phyloP scores from a whole-genome alignment of 2,888 invertebrate species.

The Drosophila tripunctata region DNA sequence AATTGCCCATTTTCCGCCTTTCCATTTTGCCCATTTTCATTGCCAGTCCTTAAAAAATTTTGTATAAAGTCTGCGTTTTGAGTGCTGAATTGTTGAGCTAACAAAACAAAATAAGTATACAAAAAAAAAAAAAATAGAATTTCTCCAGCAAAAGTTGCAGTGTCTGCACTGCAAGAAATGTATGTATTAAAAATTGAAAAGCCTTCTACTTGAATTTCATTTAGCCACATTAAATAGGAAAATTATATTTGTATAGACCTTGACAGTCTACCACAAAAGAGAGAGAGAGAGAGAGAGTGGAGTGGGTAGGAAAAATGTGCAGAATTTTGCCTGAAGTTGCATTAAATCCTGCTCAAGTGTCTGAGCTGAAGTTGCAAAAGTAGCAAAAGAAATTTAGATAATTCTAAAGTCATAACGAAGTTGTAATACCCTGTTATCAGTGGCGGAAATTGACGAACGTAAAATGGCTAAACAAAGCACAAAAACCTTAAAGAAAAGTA shows the following conservation, averaged over 20 bases:
- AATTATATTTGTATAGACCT: slow-evolving; percentile 51
- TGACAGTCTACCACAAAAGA: not conserved
- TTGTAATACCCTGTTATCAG: not conserved
- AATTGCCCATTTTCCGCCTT: slow-evolving; percentile 9
- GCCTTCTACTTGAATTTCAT: slow-evolving; percentile 65
- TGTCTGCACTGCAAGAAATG: slow-evolving; percentile 53
- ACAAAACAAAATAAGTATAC: slow-evolving; percentile 40
- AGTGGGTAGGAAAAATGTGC: not conserved
- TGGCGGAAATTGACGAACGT: no score
- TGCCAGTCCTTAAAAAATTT: slow-evolving; percentile 30
- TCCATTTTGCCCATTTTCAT: slow-evolving; percentile 18
- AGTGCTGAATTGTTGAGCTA: slow-evolving; percentile 51
- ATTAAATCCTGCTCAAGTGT: slow-evolving; percentile 61
- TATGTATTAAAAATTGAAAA: no score
- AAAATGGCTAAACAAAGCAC: no score
- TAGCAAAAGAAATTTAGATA: slow-evolving; percentile 26
- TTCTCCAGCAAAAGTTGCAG: slow-evolving; percentile 20
- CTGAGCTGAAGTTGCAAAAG: slow-evolving; percentile 24
- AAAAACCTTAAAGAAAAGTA: no score
- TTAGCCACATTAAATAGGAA: slow-evolving; percentile 50
- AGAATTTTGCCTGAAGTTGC: slow-evolving; percentile 6
- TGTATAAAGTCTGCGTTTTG: slow-evolving; percentile 16
- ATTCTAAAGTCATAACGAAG: not conserved
- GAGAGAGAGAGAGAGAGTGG: not conserved
- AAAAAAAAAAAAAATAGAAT: no score